Evolutionary conservation across 2,888 invertebrate genomes (phyloP).

Genomic region (Caenorhabditis virilis): DNA sequence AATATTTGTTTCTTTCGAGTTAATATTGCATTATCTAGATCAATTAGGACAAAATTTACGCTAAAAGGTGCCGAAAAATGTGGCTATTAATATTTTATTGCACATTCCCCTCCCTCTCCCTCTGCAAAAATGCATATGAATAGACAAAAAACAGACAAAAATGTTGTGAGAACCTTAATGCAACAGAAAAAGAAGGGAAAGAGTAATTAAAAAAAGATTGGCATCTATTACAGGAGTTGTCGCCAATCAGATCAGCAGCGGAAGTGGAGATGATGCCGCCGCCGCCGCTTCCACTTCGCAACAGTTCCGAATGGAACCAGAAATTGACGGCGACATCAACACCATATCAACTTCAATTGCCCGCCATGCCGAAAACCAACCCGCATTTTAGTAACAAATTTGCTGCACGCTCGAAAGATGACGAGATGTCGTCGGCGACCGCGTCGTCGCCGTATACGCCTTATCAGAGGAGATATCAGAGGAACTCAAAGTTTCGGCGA

Average conservation of each 20-base stretch:
- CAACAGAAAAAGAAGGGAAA: too few relatives aligned
- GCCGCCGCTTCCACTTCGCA: constrained; percentile 14
- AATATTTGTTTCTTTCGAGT: too few relatives aligned
- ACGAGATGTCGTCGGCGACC: neutral
- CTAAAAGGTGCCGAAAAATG: too few relatives aligned
- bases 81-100: too few relatives aligned
- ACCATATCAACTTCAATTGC: constrained; percentile 12
- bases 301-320: constrained; percentile 25
- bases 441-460: neutral
- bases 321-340: constrained; percentile 35
- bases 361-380: constrained; percentile 10
- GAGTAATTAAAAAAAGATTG: neutral
- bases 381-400: too few relatives aligned
- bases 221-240: constrained; percentile 33
- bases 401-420: too few relatives aligned
- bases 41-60: too few relatives aligned
- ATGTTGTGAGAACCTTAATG: too few relatives aligned
- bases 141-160: too few relatives aligned
- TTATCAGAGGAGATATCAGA: neutral
- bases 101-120: too few relatives aligned
- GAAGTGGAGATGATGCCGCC: constrained; percentile 11
- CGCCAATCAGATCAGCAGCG: constrained; percentile 32
- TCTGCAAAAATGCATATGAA: too few relatives aligned
- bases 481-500: neutral
- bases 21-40: too few relatives aligned